Evolutionary conservation across 2,797 vertebrate species (phyloP), one percentile per base, ranked within the genome.

Genomic region (Fundulus diaphanus): DNA sequence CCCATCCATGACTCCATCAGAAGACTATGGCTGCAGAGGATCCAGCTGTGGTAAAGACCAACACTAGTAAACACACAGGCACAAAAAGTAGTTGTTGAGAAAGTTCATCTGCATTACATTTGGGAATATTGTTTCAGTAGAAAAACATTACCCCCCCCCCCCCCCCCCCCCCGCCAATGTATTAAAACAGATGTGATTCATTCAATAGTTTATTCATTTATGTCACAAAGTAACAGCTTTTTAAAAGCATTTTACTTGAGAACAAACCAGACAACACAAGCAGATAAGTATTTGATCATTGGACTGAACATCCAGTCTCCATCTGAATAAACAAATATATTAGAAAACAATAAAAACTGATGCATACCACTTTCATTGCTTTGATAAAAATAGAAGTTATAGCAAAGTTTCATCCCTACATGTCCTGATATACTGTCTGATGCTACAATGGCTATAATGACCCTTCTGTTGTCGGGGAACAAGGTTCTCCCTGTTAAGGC

Each of bases 211-310:
- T 96, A 96, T 96, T 96, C n/a, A n/a, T n/a, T n/a, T n/a, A n/a
- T n/a, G n/a, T n/a, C n/a, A n/a, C n/a, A n/a, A n/a, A n/a, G 84
- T 92, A 93, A 93, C 90, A 93, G 91, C 88, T 86, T 77, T 91
- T 94, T 59, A 91, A 85, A 93, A 91, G 92, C 90, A 90, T 79
- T 90, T 90, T 90, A 93, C 87, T 93, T 85, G 83, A 93, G 90
- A 93, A 84, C 90, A 93, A 93, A 92, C 88, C 51, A 87, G 86
- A 94, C 92, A 94, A 91, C 92, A 95, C 89, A 94, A 92, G 89
- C 92, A 94, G 93, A 95, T 95, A 96, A 93, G 93, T 90, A 93
- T 96, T 95, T 94, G 94, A 93, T 96, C 95, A 92, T 96, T 94
- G 95, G 95, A 96, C 94, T 89, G 93, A 90, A 94, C 92, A 96